Conservation (phyloP, 2,113 vertebrate genomes). For the Mormyrus lacerda region DNA sequence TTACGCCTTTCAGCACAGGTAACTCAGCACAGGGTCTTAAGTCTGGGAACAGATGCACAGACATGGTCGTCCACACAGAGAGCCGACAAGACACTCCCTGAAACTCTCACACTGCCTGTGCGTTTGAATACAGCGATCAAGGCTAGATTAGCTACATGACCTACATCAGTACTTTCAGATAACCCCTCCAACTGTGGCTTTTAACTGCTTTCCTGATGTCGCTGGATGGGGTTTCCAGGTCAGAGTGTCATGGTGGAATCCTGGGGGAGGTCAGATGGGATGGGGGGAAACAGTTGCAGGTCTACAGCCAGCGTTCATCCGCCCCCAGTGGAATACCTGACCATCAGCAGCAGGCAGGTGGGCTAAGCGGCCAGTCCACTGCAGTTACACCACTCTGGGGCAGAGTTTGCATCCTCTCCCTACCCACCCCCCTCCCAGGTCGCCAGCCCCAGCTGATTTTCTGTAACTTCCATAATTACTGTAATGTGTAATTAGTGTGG, state of each 20-base stretch:
- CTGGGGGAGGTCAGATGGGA: neutral
- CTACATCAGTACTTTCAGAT: neutral
- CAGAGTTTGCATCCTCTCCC: no score
- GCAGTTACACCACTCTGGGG: conserved; percentile 18
- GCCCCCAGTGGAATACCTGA: neutral
- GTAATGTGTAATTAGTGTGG: neutral
- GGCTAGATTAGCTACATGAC: neutral
- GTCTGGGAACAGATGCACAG: neutral
- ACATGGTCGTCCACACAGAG: neutral
- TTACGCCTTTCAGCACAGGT: neutral
- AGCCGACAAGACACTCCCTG: neutral
- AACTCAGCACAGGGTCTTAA: neutral
- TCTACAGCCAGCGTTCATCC: neutral
- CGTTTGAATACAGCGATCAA: neutral
- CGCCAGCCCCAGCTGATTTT: neutral
- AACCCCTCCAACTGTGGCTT: neutral
- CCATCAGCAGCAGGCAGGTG: conserved; percentile 29
- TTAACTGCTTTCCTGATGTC: neutral
- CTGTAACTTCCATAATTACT: neutral
- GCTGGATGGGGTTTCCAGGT: neutral
- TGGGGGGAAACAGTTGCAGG: neutral
- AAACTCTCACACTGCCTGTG: neutral
- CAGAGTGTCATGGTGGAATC: neutral
- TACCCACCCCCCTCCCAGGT: neutral
- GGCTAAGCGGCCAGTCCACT: neutral